A percentile compares a stretch with the other conserved stretches of the same genome.
Conservation (phyloP, 1,140 invertebrate species). For the Proales similis region DNA sequence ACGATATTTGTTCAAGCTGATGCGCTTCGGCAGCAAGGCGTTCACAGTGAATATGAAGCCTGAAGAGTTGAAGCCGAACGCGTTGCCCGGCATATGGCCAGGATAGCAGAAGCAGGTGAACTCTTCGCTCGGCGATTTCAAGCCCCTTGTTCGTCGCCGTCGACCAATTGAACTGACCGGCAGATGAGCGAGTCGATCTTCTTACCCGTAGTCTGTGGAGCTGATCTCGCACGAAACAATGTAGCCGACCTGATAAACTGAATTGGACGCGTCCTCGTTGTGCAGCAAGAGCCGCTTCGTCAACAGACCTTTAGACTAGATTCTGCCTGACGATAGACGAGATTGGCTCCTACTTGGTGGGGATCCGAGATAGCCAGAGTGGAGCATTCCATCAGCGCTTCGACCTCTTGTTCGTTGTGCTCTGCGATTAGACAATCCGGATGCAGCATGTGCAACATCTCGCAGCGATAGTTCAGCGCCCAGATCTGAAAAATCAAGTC, state of each 20-base stretch:
- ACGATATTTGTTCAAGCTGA: conserved; percentile 7
- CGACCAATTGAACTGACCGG: no score
- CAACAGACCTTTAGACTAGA: background rate
- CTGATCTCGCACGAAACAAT: conserved; percentile 4
- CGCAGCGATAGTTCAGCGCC: conserved; percentile 9
- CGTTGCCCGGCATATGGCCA: conserved; percentile 33
- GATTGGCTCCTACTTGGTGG: conserved; percentile 33
- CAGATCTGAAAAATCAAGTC: conserved; percentile 24
- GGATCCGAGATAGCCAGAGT: conserved; percentile 4
- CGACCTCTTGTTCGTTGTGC: background rate
- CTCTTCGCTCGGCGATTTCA: conserved; percentile 18
- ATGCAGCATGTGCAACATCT: background rate
- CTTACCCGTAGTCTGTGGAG: conserved; percentile 14
- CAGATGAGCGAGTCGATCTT: no score
- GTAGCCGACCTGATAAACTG: conserved; percentile 20
- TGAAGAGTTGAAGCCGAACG: conserved; percentile 14
- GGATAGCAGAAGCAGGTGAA: conserved; percentile 36
- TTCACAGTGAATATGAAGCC: conserved; percentile 20
- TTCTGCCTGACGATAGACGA: background rate
- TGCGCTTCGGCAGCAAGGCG: conserved; percentile 8
- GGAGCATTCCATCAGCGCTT: background rate
- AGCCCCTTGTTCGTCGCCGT: background rate
- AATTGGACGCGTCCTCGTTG: conserved; percentile 11
- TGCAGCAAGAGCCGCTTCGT: conserved; percentile 16
- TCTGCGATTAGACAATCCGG: background rate